Percentiles rank a stretch among this genome's conserved stretches.
Evolutionary conservation across 2,888 invertebrate genomes (phyloP).

Genomic region (Drosophila falleni): DNA sequence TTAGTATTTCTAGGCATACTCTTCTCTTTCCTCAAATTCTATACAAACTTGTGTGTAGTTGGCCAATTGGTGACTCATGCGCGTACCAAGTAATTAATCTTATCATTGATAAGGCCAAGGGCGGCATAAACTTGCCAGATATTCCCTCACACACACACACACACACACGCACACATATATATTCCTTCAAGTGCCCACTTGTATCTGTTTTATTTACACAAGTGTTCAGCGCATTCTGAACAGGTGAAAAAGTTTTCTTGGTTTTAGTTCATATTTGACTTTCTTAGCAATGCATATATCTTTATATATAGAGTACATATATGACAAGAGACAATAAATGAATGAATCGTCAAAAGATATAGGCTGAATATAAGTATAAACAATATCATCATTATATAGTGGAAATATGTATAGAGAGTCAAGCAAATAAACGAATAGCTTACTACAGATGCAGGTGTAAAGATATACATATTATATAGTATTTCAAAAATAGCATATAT

Average conservation of each 20-base stretch:
- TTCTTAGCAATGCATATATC: conserved; percentile 24
- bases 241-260: conserved; percentile 20
- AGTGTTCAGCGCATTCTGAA: conserved; percentile 7
- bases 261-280: conserved; percentile 28
- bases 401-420: neutral
- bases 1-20: conserved; percentile 13
- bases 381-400: neutral
- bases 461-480: too few relatives aligned
- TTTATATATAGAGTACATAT: conserved; percentile 18
- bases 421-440: neutral
- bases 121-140: conserved; percentile 45
- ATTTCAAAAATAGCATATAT: too few relatives aligned
- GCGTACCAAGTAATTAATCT: conserved; percentile 67
- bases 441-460: too few relatives aligned
- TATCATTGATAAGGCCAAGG: conserved; percentile 81
- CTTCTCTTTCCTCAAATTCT: neutral
- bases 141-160: too few relatives aligned
- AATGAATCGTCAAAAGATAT: conserved; percentile 41
- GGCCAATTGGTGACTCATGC: conserved; percentile 58
- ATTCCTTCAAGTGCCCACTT: conserved; percentile 29
- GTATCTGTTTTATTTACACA: conserved; percentile 26
- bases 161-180: conserved; percentile 21
- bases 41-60: neutral
- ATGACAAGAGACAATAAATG: conserved; percentile 16
- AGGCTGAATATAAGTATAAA: neutral